phyloP scores from a whole-genome alignment of 2,888 invertebrate species.

The Suillia variegata region DNA sequence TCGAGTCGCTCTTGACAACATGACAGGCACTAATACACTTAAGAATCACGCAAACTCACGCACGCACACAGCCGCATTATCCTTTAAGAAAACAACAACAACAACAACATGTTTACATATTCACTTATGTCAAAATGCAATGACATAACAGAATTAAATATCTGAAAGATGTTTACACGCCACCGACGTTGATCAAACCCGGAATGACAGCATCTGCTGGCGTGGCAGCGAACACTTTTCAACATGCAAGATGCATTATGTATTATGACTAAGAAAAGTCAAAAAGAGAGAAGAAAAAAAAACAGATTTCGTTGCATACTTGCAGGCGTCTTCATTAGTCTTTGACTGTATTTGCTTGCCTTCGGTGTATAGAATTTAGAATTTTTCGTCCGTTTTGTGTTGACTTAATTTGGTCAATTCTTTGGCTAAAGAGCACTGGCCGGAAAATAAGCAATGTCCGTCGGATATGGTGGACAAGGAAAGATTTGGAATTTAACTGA shows the following conservation, averaged over 20 bases:
- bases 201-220: neutral
- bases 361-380: neutral
- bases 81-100: conserved; percentile 38
- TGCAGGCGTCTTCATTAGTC: conserved; percentile 23
- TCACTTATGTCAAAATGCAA: conserved; percentile 30
- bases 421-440: conserved; percentile 44
- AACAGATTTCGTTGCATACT: conserved; percentile 16
- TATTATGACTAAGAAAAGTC: neutral
- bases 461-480: neutral
- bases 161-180: neutral
- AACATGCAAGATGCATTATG: neutral
- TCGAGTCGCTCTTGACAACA: neutral
- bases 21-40: conserved; percentile 51
- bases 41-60: conserved; percentile 37
- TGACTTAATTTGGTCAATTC: too few relatives aligned
- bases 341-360: conserved; percentile 4
- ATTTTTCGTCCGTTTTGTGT: too few relatives aligned
- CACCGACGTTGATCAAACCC: neutral
- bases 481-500: too few relatives aligned
- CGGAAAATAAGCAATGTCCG: conserved; percentile 47
- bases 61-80: conserved; percentile 37
- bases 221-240: neutral
- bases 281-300: neutral
- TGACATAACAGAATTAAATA: conserved; percentile 49
- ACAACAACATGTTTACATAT: conserved; percentile 25